Conservation (phyloP, 1,140 invertebrate genomes). For the Cydia strobilella region DNA sequence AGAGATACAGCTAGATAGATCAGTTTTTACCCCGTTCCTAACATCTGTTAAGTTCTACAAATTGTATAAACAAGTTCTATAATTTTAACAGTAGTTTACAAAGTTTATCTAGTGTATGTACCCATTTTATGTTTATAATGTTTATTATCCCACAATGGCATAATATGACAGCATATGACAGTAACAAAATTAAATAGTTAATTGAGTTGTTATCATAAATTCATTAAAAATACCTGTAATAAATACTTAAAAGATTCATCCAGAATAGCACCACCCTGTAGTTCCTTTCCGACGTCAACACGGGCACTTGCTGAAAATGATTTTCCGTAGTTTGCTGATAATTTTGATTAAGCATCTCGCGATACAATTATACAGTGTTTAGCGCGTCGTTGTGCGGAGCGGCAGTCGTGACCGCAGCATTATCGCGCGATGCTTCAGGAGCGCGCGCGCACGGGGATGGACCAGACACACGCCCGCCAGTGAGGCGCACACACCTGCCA, state of each 20-base stretch:
- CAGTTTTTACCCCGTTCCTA: no score
- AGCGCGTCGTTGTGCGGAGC: conserved; percentile 63
- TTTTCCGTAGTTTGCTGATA: conserved; percentile 71
- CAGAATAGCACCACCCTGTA: conserved; percentile 42
- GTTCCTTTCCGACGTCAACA: conserved; percentile 49
- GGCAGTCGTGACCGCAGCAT: conserved; percentile 75
- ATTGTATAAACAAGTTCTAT: no score
- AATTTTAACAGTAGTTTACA: no score
- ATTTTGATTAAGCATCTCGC: conserved; percentile 74
- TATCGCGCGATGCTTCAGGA: conserved; percentile 76
- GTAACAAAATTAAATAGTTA: no score
- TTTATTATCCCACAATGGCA: no score
- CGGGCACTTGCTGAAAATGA: conserved; percentile 63
- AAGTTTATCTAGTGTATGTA: no score
- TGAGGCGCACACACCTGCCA: conserved; percentile 66
- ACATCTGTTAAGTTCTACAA: no score
- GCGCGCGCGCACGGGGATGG: conserved; percentile 62
- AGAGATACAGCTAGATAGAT: no score
- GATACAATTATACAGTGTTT: conserved; percentile 75
- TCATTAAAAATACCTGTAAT: background rate
- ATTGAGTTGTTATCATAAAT: no score
- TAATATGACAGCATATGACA: no score
- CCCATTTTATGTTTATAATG: no score
- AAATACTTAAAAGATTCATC: background rate
- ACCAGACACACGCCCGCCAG: conserved; percentile 61